phyloP scores from a whole-genome alignment of 2,888 invertebrate species.

The Reticulitermes lucifugus region DNA sequence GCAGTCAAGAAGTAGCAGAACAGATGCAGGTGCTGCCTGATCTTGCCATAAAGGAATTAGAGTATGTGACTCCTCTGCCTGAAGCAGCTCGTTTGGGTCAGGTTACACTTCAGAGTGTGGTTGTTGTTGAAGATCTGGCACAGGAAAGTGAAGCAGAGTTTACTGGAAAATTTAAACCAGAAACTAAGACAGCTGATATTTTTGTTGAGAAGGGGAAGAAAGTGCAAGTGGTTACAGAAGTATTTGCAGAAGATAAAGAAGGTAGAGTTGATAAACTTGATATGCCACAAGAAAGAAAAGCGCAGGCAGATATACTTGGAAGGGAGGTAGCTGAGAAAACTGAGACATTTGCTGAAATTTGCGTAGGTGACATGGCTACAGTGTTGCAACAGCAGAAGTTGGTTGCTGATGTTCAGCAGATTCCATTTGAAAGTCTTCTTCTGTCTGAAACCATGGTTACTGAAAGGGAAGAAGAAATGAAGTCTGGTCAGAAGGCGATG shows the following conservation, averaged over 20 bases:
- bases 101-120: conserved; percentile 56
- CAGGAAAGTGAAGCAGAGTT: conserved; percentile 60
- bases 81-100: conserved; percentile 57
- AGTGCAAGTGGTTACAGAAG: conserved; percentile 58
- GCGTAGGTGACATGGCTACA: conserved; percentile 58
- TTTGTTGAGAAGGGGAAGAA: conserved; percentile 61
- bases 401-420: conserved; percentile 55
- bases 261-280: conserved; percentile 55
- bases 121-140: conserved; percentile 58
- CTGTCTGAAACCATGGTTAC: conserved; percentile 58
- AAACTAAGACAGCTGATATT: conserved; percentile 63
- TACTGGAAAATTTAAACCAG: conserved; percentile 60
- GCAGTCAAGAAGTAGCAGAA: conserved; percentile 52
- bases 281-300: conserved; percentile 51
- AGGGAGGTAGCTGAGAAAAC: conserved; percentile 64
- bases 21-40: conserved; percentile 46
- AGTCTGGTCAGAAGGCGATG: conserved; percentile 54
- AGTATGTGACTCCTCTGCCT: conserved; percentile 55
- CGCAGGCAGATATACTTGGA: conserved; percentile 58
- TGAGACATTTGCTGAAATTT: conserved; percentile 57
- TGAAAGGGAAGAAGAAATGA: conserved; percentile 55
- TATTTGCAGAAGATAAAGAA: conserved; percentile 61
- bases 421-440: conserved; percentile 55
- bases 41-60: conserved; percentile 42
- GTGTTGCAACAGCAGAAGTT: conserved; percentile 59